A percentile compares a stretch with the other conserved stretches of the same genome.
phyloP scores from a whole-genome alignment of 2,797 vertebrate species.

The Ctenopoma multispine region DNA sequence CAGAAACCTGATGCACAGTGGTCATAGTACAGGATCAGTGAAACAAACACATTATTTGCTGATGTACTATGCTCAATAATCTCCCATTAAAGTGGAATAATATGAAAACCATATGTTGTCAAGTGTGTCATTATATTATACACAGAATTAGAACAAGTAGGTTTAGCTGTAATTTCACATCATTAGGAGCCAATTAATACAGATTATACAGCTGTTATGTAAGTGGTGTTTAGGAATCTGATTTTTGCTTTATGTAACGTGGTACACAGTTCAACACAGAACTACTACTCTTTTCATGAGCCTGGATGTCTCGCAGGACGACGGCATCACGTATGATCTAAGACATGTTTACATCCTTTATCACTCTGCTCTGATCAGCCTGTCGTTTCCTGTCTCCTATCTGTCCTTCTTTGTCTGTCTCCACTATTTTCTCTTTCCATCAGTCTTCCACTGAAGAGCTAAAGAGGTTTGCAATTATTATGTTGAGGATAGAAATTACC shows the following conservation, averaged over 20 bases:
- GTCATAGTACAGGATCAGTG: not conserved
- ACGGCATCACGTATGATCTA: no score
- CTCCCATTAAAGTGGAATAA: not conserved
- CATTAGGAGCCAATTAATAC: not conserved
- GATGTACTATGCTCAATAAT: not conserved
- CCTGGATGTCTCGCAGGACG: not conserved
- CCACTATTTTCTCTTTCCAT: not conserved
- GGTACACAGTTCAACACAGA: no score
- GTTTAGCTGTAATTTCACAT: not conserved
- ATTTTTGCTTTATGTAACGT: not conserved
- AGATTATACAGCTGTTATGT: not conserved
- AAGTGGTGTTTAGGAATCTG: not conserved
- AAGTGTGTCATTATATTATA: not conserved
- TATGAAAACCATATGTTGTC: no score
- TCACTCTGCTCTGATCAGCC: not conserved
- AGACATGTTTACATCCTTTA: not conserved
- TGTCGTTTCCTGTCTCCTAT: not conserved
- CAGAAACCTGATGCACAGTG: no score
- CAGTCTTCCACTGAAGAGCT: slow-evolving; percentile 2
- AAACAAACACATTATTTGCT: not conserved
- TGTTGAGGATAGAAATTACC: slow-evolving; percentile 49
- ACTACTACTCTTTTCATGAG: not conserved
- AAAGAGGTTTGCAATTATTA: slow-evolving; percentile 51
- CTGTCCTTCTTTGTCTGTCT: not conserved
- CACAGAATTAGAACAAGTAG: not conserved